These are phyloP conservation scores for Bradypus variegatus DNA, from an alignment of 2,797 vertebrate species.

Conservation along the genomic window DNA sequence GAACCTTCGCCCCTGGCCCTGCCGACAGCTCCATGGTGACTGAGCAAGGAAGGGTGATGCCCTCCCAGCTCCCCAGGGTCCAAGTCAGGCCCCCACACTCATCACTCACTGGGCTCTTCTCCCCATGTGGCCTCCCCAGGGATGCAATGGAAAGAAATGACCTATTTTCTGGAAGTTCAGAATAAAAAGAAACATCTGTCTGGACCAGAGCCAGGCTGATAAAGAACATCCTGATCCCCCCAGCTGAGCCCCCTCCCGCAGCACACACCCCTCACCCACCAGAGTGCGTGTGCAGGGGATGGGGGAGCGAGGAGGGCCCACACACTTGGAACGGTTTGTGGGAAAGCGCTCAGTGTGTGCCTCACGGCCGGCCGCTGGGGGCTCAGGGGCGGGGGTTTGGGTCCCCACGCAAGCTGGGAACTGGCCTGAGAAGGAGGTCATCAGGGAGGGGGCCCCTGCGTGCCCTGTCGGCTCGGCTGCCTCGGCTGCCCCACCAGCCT, in stretches of 20 bases:
- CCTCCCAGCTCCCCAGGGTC: conserved; percentile 10
- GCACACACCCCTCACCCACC: background rate
- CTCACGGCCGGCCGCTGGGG: background rate
- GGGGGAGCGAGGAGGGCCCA: background rate
- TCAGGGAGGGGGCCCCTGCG: background rate
- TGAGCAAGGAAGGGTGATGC: background rate
- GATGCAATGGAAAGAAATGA: conserved; percentile 70
- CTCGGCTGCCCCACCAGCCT: conserved; percentile 37
- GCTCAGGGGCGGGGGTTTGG: conserved; percentile 38
- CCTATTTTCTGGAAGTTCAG: conserved; percentile 71
- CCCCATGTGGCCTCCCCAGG: conserved; percentile 66
- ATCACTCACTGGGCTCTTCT: conserved; percentile 37
- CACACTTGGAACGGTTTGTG: conserved; percentile 64
- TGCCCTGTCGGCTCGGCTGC: background rate
- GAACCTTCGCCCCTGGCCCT: background rate
- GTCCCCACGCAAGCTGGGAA: conserved; percentile 54
- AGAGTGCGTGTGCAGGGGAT: background rate
- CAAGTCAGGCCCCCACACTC: background rate
- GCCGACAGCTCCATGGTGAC: background rate
- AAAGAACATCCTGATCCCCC: conserved; percentile 67
- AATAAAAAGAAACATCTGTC: conserved; percentile 82
- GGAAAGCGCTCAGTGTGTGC: conserved; percentile 67
- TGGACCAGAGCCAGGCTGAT: conserved; percentile 74
- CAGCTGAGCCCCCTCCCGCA: conserved; percentile 41
- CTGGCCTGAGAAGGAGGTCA: conserved; percentile 40